phyloP scores from a whole-genome alignment of 1,140 invertebrate species.

The Ceratoteleas bidentatus region DNA sequence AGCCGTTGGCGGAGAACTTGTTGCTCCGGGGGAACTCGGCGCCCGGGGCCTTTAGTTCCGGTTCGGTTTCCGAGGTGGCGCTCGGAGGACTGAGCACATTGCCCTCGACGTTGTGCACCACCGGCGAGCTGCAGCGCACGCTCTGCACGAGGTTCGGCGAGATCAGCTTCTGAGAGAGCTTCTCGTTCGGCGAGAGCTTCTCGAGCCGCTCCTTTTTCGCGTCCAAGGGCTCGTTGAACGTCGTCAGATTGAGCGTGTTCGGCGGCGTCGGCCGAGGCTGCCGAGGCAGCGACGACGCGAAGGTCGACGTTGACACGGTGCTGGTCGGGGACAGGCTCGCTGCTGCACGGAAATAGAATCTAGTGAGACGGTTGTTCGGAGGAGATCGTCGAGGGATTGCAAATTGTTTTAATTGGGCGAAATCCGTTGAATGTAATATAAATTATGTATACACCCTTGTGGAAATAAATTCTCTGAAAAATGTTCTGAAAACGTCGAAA shows the following conservation, averaged over 20 bases:
- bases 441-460: no score
- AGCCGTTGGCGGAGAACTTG: slow-evolving; percentile 67
- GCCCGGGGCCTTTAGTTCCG: slow-evolving; percentile 56
- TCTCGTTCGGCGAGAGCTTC: slow-evolving; percentile 74
- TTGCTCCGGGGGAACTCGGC: slow-evolving; percentile 70
- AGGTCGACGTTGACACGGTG: slow-evolving; percentile 73
- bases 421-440: no score
- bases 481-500: no score
- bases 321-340: slow-evolving; percentile 74
- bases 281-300: slow-evolving; percentile 77
- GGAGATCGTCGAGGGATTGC: no score
- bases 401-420: no score
- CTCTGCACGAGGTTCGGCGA: slow-evolving; percentile 80
- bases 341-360: slow-evolving; percentile 48
- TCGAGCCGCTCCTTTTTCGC: slow-evolving; percentile 70
- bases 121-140: slow-evolving; percentile 75
- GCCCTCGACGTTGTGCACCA: slow-evolving; percentile 81
- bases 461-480: no score
- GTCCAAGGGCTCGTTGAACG: slow-evolving; percentile 78
- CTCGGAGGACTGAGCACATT: slow-evolving; percentile 82
- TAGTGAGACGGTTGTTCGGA: background rate
- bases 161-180: slow-evolving; percentile 76
- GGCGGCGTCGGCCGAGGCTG: slow-evolving; percentile 90
- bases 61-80: slow-evolving; percentile 63
- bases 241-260: slow-evolving; percentile 88